Conservation (phyloP, 2,113 vertebrate species). For the Pomatostomus ruficeps region DNA sequence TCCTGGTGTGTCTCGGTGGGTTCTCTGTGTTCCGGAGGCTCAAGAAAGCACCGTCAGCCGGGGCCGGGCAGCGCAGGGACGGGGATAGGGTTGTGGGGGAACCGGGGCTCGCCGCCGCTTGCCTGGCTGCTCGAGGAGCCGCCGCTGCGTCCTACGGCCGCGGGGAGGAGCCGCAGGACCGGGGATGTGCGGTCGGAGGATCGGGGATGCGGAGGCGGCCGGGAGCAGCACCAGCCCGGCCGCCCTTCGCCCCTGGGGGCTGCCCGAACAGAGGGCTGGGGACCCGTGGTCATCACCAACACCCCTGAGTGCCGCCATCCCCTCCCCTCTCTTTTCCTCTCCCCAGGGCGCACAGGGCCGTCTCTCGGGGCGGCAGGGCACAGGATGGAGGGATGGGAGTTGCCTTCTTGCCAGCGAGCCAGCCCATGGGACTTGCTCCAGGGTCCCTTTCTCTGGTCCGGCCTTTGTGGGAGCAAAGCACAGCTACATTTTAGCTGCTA, state of each 20-base stretch:
- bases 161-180: conserved; percentile 51
- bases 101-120: background rate
- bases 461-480: background rate
- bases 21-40: background rate
- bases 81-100: background rate
- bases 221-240: background rate
- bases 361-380: background rate
- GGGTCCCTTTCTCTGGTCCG: background rate
- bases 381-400: background rate
- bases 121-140: background rate
- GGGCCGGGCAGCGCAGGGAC: background rate
- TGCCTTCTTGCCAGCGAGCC: fast-evolving
- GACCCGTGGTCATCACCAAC: background rate
- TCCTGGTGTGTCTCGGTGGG: background rate
- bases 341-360: background rate
- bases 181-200: background rate
- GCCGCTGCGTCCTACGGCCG: conserved; percentile 23
- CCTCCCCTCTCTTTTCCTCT: background rate
- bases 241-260: no score
- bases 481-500: fast-evolving
- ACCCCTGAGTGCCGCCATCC: background rate
- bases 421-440: background rate
- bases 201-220: background rate
- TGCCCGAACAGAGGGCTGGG: background rate
- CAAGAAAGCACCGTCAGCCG: background rate